Evolutionary conservation across 2,888 invertebrate genomes (phyloP), one percentile per base, ranked within the genome.

Genomic region (Cryptocephalus moraei): DNA sequence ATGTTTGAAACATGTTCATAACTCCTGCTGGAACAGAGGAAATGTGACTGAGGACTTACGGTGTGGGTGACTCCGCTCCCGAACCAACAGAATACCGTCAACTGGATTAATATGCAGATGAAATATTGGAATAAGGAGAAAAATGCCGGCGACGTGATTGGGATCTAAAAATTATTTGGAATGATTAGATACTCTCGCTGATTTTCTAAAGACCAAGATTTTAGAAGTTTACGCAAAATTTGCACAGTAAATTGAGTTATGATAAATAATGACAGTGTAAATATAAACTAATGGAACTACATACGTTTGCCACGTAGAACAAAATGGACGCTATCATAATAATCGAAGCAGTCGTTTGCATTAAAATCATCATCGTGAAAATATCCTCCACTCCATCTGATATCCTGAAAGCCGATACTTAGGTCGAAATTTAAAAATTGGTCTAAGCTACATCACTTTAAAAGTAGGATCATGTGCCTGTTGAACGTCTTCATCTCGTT

Each of bases 301-400:
- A 36, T 13, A 44, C 44, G 14, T 9, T 41, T 9, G 51, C 13
- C 31, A 52, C 46, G 13, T 52, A 43, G 40, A 49, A 56, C 9
- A 56, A 46, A 39, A 54, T 53, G 32, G 54, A 49, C 33, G 53
- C 52, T 9, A 56, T 41, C 1, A 52, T 48, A 31, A 55, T 49
- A 13, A 56, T 36, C 1, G 56, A 51, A 8, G 46, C 46, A 13
- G 55, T 33, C 13, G 53, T 49, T 47, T 56, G 56, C 4, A 45
- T 47, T 32, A 56, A 43, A 10, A 49, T 50, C 10, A 55, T 47
- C 33, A 47, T 49, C 1, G 49, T 49, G 49, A 53, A 56, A n/a
- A 56, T 41, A 33, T 43, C 36, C 46, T 56, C 56, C 13, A 56
- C 44, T 4, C 36, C 47, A 8, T 47, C 41, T 13, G 49, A 44